Percentiles rank a stretch among this genome's conserved stretches.
These are phyloP conservation scores for Drosophila fulvimacula DNA, from an alignment of 2,888 invertebrate genomes.

Conservation along the genomic window DNA sequence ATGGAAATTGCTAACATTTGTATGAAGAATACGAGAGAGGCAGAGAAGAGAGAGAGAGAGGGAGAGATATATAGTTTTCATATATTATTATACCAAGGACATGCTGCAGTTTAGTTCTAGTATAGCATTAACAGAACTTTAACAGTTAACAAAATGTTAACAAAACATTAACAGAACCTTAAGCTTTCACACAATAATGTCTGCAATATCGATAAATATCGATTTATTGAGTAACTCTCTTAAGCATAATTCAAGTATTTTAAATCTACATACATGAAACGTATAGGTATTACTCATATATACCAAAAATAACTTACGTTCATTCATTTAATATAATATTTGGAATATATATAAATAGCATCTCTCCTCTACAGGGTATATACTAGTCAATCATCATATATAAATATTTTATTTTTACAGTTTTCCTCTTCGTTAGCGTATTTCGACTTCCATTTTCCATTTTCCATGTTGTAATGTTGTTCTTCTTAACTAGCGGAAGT, in stretches of 20 bases:
- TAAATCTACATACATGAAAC: neutral
- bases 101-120: neutral
- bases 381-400: neutral
- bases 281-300: neutral
- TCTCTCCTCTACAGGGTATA: neutral
- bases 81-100: neutral
- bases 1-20: neutral
- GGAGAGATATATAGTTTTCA: neutral
- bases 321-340: too few species aligned
- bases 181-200: too few species aligned
- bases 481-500: slow-evolving; percentile 63
- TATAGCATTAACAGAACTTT: too few species aligned
- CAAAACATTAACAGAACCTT: too few species aligned
- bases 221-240: neutral
- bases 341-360: neutral
- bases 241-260: neutral
- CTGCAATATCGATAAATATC: neutral
- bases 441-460: neutral
- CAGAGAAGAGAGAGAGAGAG: neutral
- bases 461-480: neutral
- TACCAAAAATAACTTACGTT: too few species aligned
- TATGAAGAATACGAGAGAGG: neutral
- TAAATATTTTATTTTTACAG: neutral
- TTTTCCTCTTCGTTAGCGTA: neutral
- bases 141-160: too few species aligned